Conservation (phyloP, 2,888 invertebrate genomes). For the Xestia rhomboidea region DNA sequence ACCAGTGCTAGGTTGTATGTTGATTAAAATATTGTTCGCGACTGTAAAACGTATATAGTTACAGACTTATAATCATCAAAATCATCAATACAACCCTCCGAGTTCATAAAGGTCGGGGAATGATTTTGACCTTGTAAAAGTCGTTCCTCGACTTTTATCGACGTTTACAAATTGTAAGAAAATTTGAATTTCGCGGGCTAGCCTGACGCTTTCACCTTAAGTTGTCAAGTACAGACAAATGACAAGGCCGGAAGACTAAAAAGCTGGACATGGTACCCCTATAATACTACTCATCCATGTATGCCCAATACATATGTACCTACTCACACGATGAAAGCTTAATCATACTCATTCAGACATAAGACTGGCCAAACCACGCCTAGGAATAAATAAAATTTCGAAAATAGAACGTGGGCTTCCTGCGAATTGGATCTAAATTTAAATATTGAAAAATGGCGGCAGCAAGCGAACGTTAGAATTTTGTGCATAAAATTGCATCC, state of each 20-base stretch:
- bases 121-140: too few species aligned
- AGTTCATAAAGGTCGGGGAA: too few species aligned
- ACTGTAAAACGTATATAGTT: too few species aligned
- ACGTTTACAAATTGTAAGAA: too few species aligned
- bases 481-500: slow-evolving; percentile 90
- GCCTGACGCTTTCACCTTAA: too few species aligned
- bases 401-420: slow-evolving; percentile 85
- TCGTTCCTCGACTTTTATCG: too few species aligned
- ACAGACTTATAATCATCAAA: too few species aligned
- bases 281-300: slow-evolving; percentile 15
- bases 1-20: too few species aligned
- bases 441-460: slow-evolving; percentile 84
- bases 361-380: slow-evolving; percentile 82
- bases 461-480: slow-evolving; percentile 80
- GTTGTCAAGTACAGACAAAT: not conserved
- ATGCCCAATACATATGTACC: slow-evolving; percentile 44
- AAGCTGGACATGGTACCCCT: not conserved
- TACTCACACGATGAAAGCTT: slow-evolving; percentile 50
- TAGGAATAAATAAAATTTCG: slow-evolving; percentile 87
- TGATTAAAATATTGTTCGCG: too few species aligned
- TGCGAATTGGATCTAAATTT: slow-evolving; percentile 86
- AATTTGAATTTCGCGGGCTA: too few species aligned
- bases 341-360: slow-evolving; percentile 68
- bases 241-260: not conserved
- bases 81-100: too few species aligned